A percentile compares a stretch with the other conserved stretches of the same genome.
phyloP scores from a whole-genome alignment of 2,797 vertebrate species.

The Crax fasciolata region DNA sequence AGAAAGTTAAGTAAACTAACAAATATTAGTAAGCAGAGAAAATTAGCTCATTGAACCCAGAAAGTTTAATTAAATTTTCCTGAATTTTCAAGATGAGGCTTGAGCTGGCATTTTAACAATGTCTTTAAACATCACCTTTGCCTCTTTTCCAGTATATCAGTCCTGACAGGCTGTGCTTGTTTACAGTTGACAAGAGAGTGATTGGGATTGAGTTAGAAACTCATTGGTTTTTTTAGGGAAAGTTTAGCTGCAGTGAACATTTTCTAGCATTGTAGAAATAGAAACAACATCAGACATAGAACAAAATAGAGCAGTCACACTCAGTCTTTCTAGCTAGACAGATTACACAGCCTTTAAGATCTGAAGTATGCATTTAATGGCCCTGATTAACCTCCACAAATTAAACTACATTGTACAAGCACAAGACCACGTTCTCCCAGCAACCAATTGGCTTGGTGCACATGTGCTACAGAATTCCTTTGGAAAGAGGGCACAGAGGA shows the following conservation, averaged over 20 bases:
- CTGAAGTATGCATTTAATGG: neutral
- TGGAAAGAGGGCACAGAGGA: neutral
- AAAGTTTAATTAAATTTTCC: neutral
- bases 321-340: neutral
- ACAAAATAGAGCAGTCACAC: neutral
- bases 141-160: neutral
- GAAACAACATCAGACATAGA: neutral
- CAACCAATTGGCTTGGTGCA: neutral
- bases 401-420: neutral
- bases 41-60: neutral
- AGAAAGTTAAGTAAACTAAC: neutral
- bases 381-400: neutral
- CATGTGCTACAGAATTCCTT: neutral
- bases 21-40: neutral
- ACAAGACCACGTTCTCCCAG: fast-evolving
- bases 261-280: neutral
- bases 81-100: neutral
- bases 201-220: neutral
- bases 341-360: neutral
- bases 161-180: neutral
- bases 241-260: neutral
- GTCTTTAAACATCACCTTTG: neutral
- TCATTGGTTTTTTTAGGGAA: fast-evolving
- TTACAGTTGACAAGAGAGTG: neutral
- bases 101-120: neutral